Conservation (phyloP, 1,140 invertebrate genomes). For the Lysiphlebus fabarum region DNA sequence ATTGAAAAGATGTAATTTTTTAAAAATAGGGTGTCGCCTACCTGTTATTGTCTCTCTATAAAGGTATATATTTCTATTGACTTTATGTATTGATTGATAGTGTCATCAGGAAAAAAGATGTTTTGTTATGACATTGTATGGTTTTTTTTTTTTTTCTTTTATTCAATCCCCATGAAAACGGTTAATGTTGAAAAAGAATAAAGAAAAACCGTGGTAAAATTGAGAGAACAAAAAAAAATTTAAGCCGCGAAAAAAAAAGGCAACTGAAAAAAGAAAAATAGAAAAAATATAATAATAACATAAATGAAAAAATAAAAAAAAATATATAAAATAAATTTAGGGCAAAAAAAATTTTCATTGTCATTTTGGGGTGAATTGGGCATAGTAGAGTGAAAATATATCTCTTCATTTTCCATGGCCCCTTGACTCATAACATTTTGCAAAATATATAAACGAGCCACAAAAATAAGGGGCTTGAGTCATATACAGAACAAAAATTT, state of each 20-base stretch:
- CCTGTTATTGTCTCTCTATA: slow-evolving; percentile 41
- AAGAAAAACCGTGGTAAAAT: no score
- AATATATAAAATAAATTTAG: slow-evolving; percentile 21
- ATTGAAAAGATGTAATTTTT: no score
- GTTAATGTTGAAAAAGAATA: no score
- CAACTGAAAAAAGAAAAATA: no score
- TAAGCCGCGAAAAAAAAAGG: no score
- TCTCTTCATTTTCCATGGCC: slow-evolving; percentile 29
- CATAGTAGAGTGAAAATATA: slow-evolving; percentile 23
- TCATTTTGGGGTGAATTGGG: slow-evolving; percentile 18
- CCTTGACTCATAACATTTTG: slow-evolving; percentile 16
- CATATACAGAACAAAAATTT: no score
- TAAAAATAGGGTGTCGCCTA: slow-evolving; percentile 34
- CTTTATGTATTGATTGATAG: slow-evolving; percentile 51
- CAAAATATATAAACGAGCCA: not conserved
- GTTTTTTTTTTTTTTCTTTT: slow-evolving; percentile 19
- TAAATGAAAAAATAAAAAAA: slow-evolving; percentile 15
- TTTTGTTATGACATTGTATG: slow-evolving; percentile 48
- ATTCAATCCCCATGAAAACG: no score
- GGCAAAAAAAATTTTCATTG: slow-evolving; percentile 10
- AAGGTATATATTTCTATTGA: slow-evolving; percentile 20
- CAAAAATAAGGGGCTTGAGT: no score
- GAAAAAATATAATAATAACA: not conserved
- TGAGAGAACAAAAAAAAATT: slow-evolving; percentile 11
- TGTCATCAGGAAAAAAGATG: slow-evolving; percentile 49